phyloP scores from a whole-genome alignment of 2,113 vertebrate species.

The Solea senegalensis region DNA sequence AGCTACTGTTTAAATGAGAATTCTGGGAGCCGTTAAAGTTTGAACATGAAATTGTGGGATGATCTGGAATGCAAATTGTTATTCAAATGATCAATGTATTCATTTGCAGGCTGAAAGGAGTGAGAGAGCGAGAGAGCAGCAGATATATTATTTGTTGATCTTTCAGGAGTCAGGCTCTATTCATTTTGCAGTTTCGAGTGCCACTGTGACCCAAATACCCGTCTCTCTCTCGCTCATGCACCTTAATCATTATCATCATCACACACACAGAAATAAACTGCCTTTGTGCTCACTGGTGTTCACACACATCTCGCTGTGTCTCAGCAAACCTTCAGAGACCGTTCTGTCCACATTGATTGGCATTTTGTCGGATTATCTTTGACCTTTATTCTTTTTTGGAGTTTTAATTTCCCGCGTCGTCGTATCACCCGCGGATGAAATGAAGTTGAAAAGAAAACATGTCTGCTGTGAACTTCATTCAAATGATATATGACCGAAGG shows the following conservation, averaged over 20 bases:
- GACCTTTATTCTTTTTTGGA: slow-evolving; percentile 13
- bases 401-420: slow-evolving; percentile 41
- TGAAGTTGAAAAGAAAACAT: slow-evolving; percentile 22
- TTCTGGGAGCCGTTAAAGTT: slow-evolving; percentile 72
- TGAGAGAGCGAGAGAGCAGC: slow-evolving; percentile 28
- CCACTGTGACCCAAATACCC: slow-evolving; percentile 48
- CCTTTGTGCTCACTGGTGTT: slow-evolving; percentile 32
- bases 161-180: slow-evolving; percentile 59
- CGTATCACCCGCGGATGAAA: slow-evolving; percentile 18
- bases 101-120: slow-evolving; percentile 75
- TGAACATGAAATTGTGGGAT: slow-evolving; percentile 73
- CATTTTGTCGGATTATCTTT: slow-evolving; percentile 49
- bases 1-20: slow-evolving; percentile 76
- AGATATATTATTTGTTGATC: slow-evolving; percentile 73
- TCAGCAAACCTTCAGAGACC: slow-evolving; percentile 28
- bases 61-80: slow-evolving; percentile 81
- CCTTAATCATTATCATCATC: slow-evolving; percentile 13
- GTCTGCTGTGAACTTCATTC: slow-evolving; percentile 39
- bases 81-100: slow-evolving; percentile 81
- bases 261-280: slow-evolving; percentile 23
- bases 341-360: slow-evolving; percentile 9
- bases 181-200: slow-evolving; percentile 62
- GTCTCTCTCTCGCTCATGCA: background rate
- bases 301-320: slow-evolving; percentile 23
- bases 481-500: slow-evolving; percentile 35